phyloP scores from a whole-genome alignment of 2,888 invertebrate genomes.

The Drosophila tanythrix region DNA sequence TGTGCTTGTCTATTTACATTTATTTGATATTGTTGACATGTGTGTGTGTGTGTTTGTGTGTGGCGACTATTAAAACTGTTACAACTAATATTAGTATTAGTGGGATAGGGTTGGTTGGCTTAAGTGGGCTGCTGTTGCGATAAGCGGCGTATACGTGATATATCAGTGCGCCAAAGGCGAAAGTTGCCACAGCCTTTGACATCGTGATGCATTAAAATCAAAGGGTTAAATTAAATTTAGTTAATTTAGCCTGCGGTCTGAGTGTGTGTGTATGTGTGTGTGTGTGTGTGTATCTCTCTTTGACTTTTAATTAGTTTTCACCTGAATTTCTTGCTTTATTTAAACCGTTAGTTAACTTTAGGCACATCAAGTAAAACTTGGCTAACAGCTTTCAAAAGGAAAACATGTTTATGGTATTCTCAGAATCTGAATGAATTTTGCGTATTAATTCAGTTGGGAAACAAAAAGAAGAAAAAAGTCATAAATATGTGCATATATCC shows the following conservation, averaged over 20 bases:
- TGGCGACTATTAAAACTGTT: constrained; percentile 18
- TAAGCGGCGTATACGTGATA: constrained; percentile 56
- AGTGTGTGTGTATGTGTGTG: neutral
- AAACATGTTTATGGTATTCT: neutral
- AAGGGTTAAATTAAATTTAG: constrained; percentile 27
- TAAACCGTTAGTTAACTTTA: neutral
- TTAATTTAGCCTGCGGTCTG: constrained; percentile 29
- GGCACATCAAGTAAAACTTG: neutral
- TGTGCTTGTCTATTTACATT: constrained; percentile 24
- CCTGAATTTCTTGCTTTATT: constrained; percentile 20
- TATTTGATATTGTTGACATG: neutral
- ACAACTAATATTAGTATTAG: constrained; percentile 23
- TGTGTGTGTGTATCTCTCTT: neutral
- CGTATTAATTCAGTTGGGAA: neutral
- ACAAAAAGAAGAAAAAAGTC: neutral
- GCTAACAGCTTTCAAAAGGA: neutral
- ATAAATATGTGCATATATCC: neutral
- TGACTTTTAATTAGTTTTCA: constrained; percentile 47
- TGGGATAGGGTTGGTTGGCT: neutral
- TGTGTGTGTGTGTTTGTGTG: neutral
- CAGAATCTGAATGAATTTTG: neutral
- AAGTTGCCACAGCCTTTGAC: constrained; percentile 25
- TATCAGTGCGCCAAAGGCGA: constrained; percentile 43
- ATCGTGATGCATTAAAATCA: constrained; percentile 22
- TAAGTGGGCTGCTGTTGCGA: constrained; percentile 5